A percentile compares a stretch with the other conserved stretches of the same genome.
phyloP scores from a whole-genome alignment of 37 sponge, comb jelly and placozoan species.

The Aphrocallistes beatrix region DNA sequence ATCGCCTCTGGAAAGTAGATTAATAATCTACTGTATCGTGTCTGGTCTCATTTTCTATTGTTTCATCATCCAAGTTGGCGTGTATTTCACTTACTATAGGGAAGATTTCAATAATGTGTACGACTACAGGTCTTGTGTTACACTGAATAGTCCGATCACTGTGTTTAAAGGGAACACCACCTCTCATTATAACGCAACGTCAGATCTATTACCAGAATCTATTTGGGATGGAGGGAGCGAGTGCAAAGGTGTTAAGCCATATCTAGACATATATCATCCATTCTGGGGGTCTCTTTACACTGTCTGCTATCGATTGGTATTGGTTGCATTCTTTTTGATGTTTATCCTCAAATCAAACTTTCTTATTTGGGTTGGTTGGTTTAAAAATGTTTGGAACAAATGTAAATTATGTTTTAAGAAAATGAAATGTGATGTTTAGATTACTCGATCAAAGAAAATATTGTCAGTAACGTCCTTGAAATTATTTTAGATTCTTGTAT shows the following conservation, averaged over 20 bases:
- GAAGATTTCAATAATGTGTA: background rate
- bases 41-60: background rate
- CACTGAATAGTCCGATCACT: background rate
- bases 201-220: background rate
- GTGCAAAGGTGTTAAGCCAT: background rate
- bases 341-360: background rate
- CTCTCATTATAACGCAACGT: background rate
- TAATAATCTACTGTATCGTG: background rate
- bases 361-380: background rate
- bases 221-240: background rate
- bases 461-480: no score
- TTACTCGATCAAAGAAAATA: no score
- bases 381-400: background rate
- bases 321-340: background rate
- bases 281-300: background rate
- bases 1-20: background rate
- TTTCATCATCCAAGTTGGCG: background rate
- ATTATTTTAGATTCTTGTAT: no score
- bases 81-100: background rate
- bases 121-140: background rate
- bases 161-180: background rate
- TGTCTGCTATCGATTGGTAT: background rate
- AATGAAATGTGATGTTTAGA: no score
- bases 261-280: background rate
- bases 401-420: background rate